These are phyloP conservation scores for Brienomyrus longianalis DNA, from an alignment of 2,113 vertebrate species.

Conservation along the genomic window DNA sequence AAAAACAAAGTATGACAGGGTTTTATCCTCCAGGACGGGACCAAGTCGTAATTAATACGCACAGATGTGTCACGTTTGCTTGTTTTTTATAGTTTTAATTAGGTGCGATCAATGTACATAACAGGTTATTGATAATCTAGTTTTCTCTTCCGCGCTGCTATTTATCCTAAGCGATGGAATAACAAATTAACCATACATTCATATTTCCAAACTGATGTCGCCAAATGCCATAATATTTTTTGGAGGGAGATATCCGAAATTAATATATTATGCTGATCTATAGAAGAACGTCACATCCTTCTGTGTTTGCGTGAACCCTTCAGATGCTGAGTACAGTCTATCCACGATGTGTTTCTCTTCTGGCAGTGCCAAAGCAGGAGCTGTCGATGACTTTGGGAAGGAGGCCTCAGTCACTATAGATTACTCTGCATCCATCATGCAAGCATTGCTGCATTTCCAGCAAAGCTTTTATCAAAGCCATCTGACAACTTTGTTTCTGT, in stretches of 20 bases:
- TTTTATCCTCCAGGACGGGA: not conserved
- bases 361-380: conserved; percentile 41
- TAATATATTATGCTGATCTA: not conserved
- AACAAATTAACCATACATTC: not conserved
- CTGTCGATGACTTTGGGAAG: conserved; percentile 34
- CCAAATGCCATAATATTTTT: not conserved
- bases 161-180: not conserved
- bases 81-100: not conserved
- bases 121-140: not conserved
- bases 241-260: not conserved
- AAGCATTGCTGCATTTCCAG: not conserved
- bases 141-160: not conserved
- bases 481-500: not conserved
- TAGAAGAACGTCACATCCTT: not conserved
- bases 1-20: not conserved
- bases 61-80: not conserved
- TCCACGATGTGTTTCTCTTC: conserved; percentile 31
- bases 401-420: conserved; percentile 8
- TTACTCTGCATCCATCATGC: conserved; percentile 23
- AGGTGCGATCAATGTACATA: not conserved
- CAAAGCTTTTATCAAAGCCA: conserved; percentile 1
- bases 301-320: too few relatives aligned
- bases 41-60: not conserved
- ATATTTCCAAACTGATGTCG: not conserved
- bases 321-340: not conserved